phyloP scores from a whole-genome alignment of 2,797 vertebrate species.

The Psittacula echo region DNA sequence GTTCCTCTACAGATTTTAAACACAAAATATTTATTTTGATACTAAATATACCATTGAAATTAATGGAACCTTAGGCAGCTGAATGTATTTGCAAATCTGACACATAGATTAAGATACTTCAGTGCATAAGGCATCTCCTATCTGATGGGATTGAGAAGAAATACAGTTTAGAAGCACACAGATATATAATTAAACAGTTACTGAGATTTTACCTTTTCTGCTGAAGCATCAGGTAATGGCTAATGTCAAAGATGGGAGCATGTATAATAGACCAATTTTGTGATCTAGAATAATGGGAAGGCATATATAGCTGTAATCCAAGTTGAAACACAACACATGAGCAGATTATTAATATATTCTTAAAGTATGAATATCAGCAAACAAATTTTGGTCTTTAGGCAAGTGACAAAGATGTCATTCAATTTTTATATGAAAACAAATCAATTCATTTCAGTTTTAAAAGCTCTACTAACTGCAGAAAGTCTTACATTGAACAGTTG shows the following conservation, averaged over 20 bases:
- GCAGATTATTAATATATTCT: not conserved
- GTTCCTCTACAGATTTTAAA: not conserved
- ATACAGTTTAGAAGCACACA: not conserved
- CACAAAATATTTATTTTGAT: not conserved
- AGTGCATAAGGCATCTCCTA: not conserved
- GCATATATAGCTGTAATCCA: not conserved
- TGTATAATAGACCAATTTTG: not conserved
- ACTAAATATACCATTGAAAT: not conserved
- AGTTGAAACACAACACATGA: not conserved
- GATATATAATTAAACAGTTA: not conserved
- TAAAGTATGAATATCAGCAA: not conserved
- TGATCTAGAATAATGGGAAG: not conserved
- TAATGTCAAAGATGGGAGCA: not conserved
- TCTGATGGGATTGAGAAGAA: not conserved
- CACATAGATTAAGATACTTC: not conserved
- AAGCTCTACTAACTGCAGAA: not conserved
- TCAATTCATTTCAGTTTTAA: not conserved
- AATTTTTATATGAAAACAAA: not conserved
- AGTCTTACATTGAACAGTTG: not conserved
- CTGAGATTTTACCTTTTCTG: not conserved
- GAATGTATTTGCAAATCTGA: not conserved
- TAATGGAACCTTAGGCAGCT: not conserved
- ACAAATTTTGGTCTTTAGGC: not conserved
- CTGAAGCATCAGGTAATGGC: not conserved
- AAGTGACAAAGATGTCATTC: not conserved